These are phyloP conservation scores for Lithodes maja DNA, from an alignment of 2,888 invertebrate species.

Conservation along the genomic window DNA sequence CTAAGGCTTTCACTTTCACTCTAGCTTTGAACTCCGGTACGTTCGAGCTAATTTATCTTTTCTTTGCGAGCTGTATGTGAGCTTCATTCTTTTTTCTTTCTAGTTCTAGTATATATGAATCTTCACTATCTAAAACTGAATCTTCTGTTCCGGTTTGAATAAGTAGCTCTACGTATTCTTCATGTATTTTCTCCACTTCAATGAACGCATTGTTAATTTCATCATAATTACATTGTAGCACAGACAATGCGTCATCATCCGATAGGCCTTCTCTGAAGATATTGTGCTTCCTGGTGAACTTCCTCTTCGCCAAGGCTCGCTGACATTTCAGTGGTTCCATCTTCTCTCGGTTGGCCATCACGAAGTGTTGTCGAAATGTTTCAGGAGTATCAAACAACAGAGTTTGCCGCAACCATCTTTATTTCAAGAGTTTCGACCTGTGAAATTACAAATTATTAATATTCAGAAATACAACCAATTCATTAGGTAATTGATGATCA, in stretches of 20 bases:
- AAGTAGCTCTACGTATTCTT: not conserved
- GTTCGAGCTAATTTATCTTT: not conserved
- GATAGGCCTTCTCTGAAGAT: not conserved
- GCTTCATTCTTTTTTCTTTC: not conserved
- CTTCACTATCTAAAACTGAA: not conserved
- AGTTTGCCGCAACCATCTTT: too few relatives aligned
- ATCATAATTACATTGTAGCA: not conserved
- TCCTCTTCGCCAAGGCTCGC: not conserved
- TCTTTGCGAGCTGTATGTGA: not conserved
- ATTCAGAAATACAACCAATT: too few relatives aligned
- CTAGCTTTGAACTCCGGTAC: not conserved
- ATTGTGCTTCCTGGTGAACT: not conserved
- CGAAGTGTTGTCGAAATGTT: constrained; percentile 1
- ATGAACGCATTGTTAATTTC: not conserved
- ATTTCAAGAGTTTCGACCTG: too few relatives aligned
- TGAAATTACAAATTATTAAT: too few relatives aligned
- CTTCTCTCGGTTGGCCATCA: not conserved
- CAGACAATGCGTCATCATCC: not conserved
- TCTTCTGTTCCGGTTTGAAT: not conserved
- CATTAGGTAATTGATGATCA: too few relatives aligned
- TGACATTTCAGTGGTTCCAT: not conserved
- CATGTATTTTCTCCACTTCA: not conserved
- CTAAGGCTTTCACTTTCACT: not conserved
- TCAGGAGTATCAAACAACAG: not conserved
- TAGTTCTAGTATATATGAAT: not conserved